Percentiles rank a stretch among this genome's conserved stretches.
phyloP scores from a whole-genome alignment of 2,113 vertebrate genomes.

The Protobothrops mucrosquamatus region DNA sequence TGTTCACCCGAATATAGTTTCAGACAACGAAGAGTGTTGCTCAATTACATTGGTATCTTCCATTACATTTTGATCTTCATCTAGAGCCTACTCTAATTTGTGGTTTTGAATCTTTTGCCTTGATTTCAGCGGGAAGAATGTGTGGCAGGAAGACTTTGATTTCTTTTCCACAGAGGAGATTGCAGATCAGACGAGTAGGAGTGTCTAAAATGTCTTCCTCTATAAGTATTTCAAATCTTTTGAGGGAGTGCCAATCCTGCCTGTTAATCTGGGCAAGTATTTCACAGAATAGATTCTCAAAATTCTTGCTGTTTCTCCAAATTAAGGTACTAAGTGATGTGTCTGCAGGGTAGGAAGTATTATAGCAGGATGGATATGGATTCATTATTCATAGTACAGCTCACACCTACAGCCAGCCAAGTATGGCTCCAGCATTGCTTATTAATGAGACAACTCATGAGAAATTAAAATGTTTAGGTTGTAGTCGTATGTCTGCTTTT shows the following conservation, averaged over 20 bases:
- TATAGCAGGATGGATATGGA: neutral
- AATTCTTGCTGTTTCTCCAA: neutral
- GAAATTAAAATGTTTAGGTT: neutral
- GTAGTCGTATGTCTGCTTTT: neutral
- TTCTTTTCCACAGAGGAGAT: neutral
- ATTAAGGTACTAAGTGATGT: neutral
- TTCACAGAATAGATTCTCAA: neutral
- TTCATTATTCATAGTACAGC: neutral
- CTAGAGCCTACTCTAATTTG: neutral
- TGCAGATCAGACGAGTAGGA: neutral
- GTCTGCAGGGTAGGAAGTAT: neutral
- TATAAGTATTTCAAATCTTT: neutral
- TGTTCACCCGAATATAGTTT: neutral
- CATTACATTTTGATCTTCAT: neutral
- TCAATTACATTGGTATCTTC: neutral
- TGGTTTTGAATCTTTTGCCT: neutral
- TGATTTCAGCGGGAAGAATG: neutral
- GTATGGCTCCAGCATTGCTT: neutral
- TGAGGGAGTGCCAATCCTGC: neutral
- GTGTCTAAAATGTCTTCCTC: neutral
- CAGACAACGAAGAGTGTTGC: neutral
- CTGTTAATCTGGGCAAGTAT: neutral
- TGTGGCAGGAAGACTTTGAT: neutral
- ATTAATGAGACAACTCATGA: neutral
- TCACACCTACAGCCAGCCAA: neutral